Percentiles rank a stretch among this genome's conserved stretches.
Evolutionary conservation across 2,888 invertebrate species (phyloP).

Genomic region (Netelia virgata): DNA sequence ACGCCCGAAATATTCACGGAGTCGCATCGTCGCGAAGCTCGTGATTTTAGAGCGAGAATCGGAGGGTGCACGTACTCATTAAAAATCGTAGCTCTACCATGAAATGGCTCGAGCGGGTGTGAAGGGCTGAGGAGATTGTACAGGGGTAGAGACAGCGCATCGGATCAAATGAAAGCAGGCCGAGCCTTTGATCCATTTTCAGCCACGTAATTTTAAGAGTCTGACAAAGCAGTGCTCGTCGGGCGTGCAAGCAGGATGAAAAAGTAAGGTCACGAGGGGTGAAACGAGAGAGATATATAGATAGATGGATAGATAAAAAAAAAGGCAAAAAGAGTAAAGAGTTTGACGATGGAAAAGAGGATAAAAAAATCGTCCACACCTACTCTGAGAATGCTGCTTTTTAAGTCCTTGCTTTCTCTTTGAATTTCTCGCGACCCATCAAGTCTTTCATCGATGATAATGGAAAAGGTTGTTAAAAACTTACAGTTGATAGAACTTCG

Average conservation of each 20-base stretch:
- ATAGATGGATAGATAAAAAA: no score
- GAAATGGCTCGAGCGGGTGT: conserved; percentile 56
- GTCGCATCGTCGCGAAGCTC: conserved; percentile 1
- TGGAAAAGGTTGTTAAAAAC: conserved; percentile 28
- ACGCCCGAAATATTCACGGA: no score
- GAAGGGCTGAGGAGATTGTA: conserved; percentile 16
- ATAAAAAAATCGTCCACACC: neutral
- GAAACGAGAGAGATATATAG: neutral
- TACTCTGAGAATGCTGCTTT: neutral
- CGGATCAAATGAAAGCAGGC: conserved; percentile 50
- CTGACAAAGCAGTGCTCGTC: conserved; percentile 46
- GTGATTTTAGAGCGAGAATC: neutral
- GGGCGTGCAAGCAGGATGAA: conserved; percentile 16
- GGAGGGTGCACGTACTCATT: conserved; percentile 59
- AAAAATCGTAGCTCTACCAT: conserved; percentile 69
- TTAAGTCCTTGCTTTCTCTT: neutral
- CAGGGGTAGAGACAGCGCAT: neutral
- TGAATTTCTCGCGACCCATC: conserved; percentile 20
- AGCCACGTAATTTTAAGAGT: conserved; percentile 67
- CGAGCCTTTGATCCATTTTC: conserved; percentile 72
- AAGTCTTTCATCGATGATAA: conserved; percentile 22
- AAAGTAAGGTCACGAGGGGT: neutral
- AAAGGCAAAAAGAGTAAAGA: neutral
- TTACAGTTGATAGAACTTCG: conserved; percentile 6
- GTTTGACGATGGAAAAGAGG: neutral